Evolutionary conservation across 2,797 vertebrate species (phyloP).

Genomic region (Tenualosa ilisha): DNA sequence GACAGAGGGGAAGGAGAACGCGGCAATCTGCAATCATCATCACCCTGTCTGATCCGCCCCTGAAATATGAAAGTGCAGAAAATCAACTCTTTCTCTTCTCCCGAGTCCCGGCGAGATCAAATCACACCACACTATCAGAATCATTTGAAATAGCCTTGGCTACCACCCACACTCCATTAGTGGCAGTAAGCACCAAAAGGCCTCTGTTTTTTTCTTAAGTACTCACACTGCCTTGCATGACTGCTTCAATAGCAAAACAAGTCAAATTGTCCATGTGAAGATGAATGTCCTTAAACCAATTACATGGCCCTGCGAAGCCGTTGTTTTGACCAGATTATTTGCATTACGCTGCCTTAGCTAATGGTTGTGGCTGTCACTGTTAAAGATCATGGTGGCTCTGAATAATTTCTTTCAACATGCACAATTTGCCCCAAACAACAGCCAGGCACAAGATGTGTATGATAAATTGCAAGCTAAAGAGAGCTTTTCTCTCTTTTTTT

Average conservation of each 20-base stretch:
- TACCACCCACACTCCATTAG: background rate
- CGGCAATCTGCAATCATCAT: background rate
- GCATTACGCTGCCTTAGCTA: background rate
- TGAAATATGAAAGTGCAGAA: constrained; percentile 9
- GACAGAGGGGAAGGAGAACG: constrained; percentile 32
- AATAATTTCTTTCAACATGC: constrained; percentile 19
- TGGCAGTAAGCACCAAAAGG: background rate
- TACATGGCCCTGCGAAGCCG: background rate
- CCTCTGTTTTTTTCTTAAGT: background rate
- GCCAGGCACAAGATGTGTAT: constrained; percentile 32
- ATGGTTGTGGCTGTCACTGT: background rate
- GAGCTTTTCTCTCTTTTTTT: background rate
- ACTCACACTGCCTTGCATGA: background rate
- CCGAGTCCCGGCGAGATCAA: background rate
- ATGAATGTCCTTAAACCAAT: background rate
- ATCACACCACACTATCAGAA: background rate
- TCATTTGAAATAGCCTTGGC: background rate
- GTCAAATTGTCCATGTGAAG: constrained; percentile 8
- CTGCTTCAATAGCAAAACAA: background rate
- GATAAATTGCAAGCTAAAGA: constrained; percentile 15
- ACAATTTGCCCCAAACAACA: constrained; percentile 25
- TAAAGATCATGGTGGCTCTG: background rate
- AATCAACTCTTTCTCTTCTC: background rate
- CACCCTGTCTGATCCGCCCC: background rate
- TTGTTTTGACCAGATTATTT: constrained; percentile 4